Base-by-base conservation (phyloP, 1,140 invertebrate species). In the Drosophila sechellia region DNA sequence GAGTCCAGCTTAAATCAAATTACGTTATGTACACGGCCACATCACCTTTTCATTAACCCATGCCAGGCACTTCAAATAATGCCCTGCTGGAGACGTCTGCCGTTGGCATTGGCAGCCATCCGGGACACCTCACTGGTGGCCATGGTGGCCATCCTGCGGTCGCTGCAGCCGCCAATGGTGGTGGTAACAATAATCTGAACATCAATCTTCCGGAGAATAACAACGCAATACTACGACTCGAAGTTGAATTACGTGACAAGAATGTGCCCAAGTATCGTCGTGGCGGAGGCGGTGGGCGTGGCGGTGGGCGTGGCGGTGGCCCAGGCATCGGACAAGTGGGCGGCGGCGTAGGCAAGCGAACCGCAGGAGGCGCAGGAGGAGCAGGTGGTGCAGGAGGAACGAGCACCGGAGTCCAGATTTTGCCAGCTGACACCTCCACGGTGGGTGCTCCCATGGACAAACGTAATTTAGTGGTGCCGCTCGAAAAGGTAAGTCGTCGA, bases 221-320 rank as follows among this genome's bases (percentile, higher is more conserved):
- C 81, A 91, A 92, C 76, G 91, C 90, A 80, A 78, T 92, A 69
- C 77, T 93, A 58, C 81, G 89, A 77, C 84, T 93, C 70, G 92
- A 93, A 89, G 92, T 93, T 74, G 91, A 93, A 83, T 81, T 93
- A 90, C 92, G 92, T 90, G 92, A 93, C 83, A 93, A 93, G 91
- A 90, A 93, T 86, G 79, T 83, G 72, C 79, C 91, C 63, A 92
- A 89, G 65, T 91, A 80, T 79, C 90, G 76, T 63, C 85, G 75
- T 46, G 71, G 58, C 17, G 59, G 46, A 25, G 77, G 50, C 13
- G 83, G 31, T 37, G 74, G 72, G 1, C 79, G 46, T 37, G 77
- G 50, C 13, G 83, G 31, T 37, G 74, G 72, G 1, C 79, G 46
- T 37, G 77, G 50, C 12, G 83, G 35, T 37, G 74, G 72, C 1